A percentile compares a stretch with the other conserved stretches of the same genome.
These are phyloP conservation scores for Engraulis encrasicolus DNA, from an alignment of 2,113 vertebrate genomes.

Conservation along the genomic window DNA sequence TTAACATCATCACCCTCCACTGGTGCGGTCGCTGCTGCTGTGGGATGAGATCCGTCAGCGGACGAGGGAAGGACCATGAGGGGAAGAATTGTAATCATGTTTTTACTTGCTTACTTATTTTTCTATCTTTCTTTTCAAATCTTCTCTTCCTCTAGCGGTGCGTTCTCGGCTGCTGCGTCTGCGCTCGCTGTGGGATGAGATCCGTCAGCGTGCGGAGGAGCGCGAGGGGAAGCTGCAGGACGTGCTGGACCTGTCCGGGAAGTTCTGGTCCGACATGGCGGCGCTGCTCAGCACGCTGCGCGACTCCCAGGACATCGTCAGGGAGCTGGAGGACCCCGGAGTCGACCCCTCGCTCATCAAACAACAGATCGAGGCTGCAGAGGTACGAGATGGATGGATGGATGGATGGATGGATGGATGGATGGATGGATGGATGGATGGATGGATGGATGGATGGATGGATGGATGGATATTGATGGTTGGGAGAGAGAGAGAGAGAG, in stretches of 20 bases:
- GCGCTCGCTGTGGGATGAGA: constrained; percentile 97
- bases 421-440: too few relatives aligned
- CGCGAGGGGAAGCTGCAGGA: constrained; percentile 93
- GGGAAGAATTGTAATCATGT: too few relatives aligned
- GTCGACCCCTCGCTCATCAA: constrained; percentile 99
- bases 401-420: too few relatives aligned
- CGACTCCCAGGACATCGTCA: constrained; percentile 95
- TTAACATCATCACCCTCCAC: too few relatives aligned
- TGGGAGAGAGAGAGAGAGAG: too few relatives aligned
- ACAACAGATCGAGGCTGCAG: constrained; percentile 95
- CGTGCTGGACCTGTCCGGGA: constrained; percentile 92
- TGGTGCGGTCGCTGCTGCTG: constrained; percentile 91
- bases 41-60: constrained; percentile 98
- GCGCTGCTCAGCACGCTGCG: constrained; percentile 92
- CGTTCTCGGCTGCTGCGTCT: constrained; percentile 91
- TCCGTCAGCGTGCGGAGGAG: constrained; percentile 92
- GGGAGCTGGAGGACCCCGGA: constrained; percentile 95
- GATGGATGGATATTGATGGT: too few relatives aligned
- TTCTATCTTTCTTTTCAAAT: not conserved
- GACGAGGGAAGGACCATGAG: constrained; percentile 90
- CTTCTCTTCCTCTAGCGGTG: constrained; percentile 76
- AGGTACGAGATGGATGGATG: too few relatives aligned
- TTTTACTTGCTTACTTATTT: too few relatives aligned
- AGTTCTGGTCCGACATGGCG: constrained; percentile 97
- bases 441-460: too few relatives aligned